Evolutionary conservation across 2,113 vertebrate species (phyloP), one percentile per base, ranked within the genome.

Genomic region (Apodemus sylvaticus): DNA sequence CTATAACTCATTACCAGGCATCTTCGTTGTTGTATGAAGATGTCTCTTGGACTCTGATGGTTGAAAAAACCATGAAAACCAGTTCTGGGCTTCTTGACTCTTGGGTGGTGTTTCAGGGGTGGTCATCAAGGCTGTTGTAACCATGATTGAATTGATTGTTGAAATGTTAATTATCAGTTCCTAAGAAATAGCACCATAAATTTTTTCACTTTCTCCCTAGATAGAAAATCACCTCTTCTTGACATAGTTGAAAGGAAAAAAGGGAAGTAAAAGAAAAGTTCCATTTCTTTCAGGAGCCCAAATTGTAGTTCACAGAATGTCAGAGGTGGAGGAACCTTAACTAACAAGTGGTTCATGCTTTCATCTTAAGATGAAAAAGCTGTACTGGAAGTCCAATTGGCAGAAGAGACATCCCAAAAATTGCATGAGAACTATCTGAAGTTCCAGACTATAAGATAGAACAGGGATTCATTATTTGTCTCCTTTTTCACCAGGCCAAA

Each of bases 1-100:
- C 70, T 76, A n/a, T 78, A 95, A 81, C 60, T 90, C 71, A 89
- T 96, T 97, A 95, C 96, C 95, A 96, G 94, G 48, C 82, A 74
- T 93, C 87, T 94, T 34, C n/a, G 95, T 92, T 94, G 97, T 90
- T 51, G 89, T 89, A n/a, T 90, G 95, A 85, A 86, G 95, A 83
- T 76, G 53, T 62, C 42, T 90, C 96, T 89, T 73, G 7, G 76
- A 20, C 29, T 93, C 42, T 95, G 66, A 92, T 86, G 95, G 95
- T 53, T 77, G 82, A 95, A 97, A 79, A 87, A 91, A 97, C 96
- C 90, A 90, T 60, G 91, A 92, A 94, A 96, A 79, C 96, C 96
- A 97, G 7, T 91, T 66, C 10, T 91, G 74, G 36, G 26, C 20
- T 91, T 83, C 94, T 93, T 62, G 77, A 60, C 74, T 97, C 91